Conservation (phyloP, 2,113 vertebrate genomes). For the Anoura caudifer region DNA sequence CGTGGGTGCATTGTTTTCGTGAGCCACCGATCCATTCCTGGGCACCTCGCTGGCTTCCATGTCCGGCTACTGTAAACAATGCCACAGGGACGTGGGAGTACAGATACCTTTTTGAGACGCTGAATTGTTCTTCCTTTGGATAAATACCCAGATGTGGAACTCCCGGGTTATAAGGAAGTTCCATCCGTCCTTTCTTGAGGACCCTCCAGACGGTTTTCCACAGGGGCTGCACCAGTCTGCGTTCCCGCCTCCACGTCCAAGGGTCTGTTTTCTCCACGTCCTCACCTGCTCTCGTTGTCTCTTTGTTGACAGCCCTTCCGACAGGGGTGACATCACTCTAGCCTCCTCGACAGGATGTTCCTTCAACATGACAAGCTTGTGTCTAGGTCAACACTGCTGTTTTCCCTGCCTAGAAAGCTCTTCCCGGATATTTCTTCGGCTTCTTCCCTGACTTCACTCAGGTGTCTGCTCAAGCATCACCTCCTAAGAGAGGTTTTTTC, state of each 20-base stretch:
- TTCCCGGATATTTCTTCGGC: background rate
- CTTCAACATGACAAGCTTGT: background rate
- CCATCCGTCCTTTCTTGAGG: background rate
- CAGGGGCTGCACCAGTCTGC: too few relatives aligned
- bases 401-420: background rate
- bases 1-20: background rate
- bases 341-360: background rate
- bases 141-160: background rate
- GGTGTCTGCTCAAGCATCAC: background rate
- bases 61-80: too few relatives aligned
- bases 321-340: background rate
- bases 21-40: accelerated
- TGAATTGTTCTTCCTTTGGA: background rate
- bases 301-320: background rate
- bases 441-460: background rate
- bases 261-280: background rate
- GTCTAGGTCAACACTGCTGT: background rate
- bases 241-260: too few relatives aligned
- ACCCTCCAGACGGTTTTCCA: background rate
- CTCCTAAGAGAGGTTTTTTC: background rate
- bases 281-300: background rate
- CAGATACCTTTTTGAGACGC: background rate
- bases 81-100: background rate
- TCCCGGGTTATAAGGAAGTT: accelerated
- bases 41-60: too few relatives aligned